These are phyloP conservation scores for Mamestra configurata DNA, from an alignment of 1,140 invertebrate genomes.

Conservation along the genomic window DNA sequence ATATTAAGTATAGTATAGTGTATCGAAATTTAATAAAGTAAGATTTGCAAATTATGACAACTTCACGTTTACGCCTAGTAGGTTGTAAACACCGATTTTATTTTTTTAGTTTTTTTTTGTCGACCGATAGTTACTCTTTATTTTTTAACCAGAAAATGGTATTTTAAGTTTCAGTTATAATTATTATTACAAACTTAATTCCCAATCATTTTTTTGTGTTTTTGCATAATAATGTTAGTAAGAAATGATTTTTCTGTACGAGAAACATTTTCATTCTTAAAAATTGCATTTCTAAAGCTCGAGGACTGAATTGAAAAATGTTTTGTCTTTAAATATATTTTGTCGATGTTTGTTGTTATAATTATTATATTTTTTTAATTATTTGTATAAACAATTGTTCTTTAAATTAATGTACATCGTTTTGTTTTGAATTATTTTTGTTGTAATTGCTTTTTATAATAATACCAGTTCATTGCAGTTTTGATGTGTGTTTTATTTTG, in stretches of 20 bases:
- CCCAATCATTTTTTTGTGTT: slow-evolving; percentile 67
- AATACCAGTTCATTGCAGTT: slow-evolving; percentile 91
- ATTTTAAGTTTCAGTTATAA: slow-evolving; percentile 76
- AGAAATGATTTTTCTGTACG: slow-evolving; percentile 71
- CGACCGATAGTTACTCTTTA: slow-evolving; percentile 70
- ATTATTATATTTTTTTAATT: slow-evolving; percentile 89
- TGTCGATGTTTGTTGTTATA: slow-evolving; percentile 90
- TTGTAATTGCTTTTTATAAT: slow-evolving; percentile 92
- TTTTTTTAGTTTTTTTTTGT: slow-evolving; percentile 68
- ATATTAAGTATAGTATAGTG: slow-evolving; percentile 85
- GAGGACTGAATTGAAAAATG: slow-evolving; percentile 85
- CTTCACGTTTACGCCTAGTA: slow-evolving; percentile 71
- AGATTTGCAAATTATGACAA: slow-evolving; percentile 84
- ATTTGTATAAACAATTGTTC: slow-evolving; percentile 91
- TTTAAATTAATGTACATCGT: slow-evolving; percentile 91
- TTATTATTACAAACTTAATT: slow-evolving; percentile 71
- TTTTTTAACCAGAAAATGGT: slow-evolving; percentile 70
- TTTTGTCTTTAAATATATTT: slow-evolving; percentile 88
- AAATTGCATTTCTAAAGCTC: slow-evolving; percentile 86
- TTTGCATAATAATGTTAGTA: slow-evolving; percentile 84
- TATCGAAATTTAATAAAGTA: slow-evolving; percentile 79
- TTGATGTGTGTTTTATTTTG: slow-evolving; percentile 90
- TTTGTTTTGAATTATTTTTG: slow-evolving; percentile 91
- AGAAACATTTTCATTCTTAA: slow-evolving; percentile 82
- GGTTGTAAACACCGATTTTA: slow-evolving; percentile 69